Evolutionary conservation across 2,797 vertebrate genomes (phyloP), one percentile per base, ranked within the genome.

Genomic region (Bradypus variegatus): DNA sequence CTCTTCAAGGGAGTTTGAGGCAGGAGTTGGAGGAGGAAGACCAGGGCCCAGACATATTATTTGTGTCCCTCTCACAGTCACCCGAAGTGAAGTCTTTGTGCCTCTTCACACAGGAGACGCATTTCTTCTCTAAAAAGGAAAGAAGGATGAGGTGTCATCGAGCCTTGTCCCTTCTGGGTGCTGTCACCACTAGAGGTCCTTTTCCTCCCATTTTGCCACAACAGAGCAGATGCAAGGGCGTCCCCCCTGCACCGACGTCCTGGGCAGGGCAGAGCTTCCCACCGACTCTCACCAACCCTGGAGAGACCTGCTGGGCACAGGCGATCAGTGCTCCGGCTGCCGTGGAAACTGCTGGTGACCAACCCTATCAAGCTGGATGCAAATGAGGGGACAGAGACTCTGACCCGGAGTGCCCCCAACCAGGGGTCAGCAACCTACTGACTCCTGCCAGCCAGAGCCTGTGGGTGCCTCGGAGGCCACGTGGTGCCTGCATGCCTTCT

Each of bases 281-380:
- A 45, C 53, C 15, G 4, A 67, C 10, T 50, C 10, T 3, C 14
- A 58, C 25, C 27, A 23, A 7, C 10, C 48, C 15, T 1, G 2
- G 1, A 13, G 1, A 7, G 31, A 41, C 33, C 19, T 16, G 60
- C 4, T 31, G 53, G 23, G 48, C 10, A 41, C 29, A 10, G 0
- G 62, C 18, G 6, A 38, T 67, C 15, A 0, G 41, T 11, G 10
- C 29, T 62, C 11, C 29, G n/a, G 36, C 18, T 78, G 11, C 72
- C 38, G 6, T 55, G 50, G 3, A 76, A 45, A 69, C 62, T 69
- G 58, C 41, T 45, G 14, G 8, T 36, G 45, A n/a, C 6, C 13
- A 36, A 1, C 10, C 12, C 13, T n/a, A 19, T 38, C 64, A 38
- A 60, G 15, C 41, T 1, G 1, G n/a, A 78, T 67, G 15, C 11